Conservation (phyloP, 2,888 invertebrate genomes). For the Lepidochrysops patricia region DNA sequence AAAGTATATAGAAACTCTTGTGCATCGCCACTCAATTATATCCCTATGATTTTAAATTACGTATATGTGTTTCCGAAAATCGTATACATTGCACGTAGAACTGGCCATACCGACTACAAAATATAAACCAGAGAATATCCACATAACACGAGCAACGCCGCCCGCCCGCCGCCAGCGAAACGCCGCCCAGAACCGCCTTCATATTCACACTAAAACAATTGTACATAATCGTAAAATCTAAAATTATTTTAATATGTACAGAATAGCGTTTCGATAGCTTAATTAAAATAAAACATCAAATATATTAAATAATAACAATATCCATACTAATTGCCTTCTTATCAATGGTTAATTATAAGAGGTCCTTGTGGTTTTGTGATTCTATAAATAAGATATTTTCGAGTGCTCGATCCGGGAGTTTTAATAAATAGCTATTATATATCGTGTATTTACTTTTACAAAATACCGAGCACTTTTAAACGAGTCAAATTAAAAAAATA, state of each 20-base stretch:
- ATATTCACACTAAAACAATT: conserved; percentile 74
- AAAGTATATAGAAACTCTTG: conserved; percentile 59
- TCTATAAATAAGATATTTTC: conserved; percentile 24
- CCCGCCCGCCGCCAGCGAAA: conserved; percentile 42
- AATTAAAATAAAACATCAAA: conserved; percentile 73
- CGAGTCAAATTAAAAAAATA: conserved; percentile 12
- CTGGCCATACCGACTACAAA: conserved; percentile 66
- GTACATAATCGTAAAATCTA: conserved; percentile 67
- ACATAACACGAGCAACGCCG: conserved; percentile 54
- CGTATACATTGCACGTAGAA: conserved; percentile 75
- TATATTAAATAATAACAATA: conserved; percentile 75
- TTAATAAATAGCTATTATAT: background rate
- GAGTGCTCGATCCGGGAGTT: conserved; percentile 8
- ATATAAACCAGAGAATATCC: conserved; percentile 47
- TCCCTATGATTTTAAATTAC: conserved; percentile 68
- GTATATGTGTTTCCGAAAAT: conserved; percentile 73
- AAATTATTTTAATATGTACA: conserved; percentile 67
- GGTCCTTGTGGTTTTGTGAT: conserved; percentile 74
- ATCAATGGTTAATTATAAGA: conserved; percentile 75
- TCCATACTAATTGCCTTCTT: conserved; percentile 73
- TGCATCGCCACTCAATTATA: conserved; percentile 62
- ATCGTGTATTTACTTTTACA: conserved; percentile 20
- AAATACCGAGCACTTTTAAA: conserved; percentile 39
- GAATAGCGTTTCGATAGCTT: conserved; percentile 68
- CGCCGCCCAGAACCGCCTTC: conserved; percentile 51